These are phyloP conservation scores for Orbicella faveolata DNA, from an alignment of 64 coral and sea anemone species.

Conservation along the genomic window DNA sequence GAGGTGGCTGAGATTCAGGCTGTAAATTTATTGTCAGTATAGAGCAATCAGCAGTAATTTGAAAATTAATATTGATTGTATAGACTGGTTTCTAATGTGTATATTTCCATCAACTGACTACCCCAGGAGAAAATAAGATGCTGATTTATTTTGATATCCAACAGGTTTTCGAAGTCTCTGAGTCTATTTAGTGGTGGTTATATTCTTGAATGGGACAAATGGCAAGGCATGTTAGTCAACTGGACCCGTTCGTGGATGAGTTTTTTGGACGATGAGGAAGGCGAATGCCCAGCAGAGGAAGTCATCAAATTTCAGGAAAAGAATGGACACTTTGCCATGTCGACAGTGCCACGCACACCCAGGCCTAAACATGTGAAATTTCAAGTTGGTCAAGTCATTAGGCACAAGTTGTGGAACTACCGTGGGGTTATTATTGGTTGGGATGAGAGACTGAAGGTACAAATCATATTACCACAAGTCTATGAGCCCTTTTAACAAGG, in stretches of 20 bases:
- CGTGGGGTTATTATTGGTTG: constrained; percentile 95
- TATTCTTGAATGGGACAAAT: constrained; percentile 64
- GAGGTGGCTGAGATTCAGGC: too few species aligned
- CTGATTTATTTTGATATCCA: background rate
- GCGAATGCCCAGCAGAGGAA: constrained; percentile 90
- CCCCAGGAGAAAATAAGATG: too few species aligned
- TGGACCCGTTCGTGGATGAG: constrained; percentile 57
- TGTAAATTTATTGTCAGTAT: too few species aligned
- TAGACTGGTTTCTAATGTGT: too few species aligned
- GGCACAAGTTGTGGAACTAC: constrained; percentile 89
- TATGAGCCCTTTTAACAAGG: too few species aligned
- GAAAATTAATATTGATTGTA: too few species aligned
- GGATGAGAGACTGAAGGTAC: constrained; percentile 92
- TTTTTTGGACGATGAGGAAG: constrained; percentile 55
- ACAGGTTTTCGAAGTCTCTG: constrained; percentile 49
- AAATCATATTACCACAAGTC: too few species aligned
- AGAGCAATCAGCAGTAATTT: too few species aligned
- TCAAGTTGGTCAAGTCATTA: constrained; percentile 87
- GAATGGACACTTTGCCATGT: constrained; percentile 78
- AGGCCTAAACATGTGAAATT: constrained; percentile 78
- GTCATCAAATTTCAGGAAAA: constrained; percentile 77
- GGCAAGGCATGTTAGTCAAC: constrained; percentile 51
- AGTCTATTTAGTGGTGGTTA: constrained; percentile 55
- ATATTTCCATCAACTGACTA: too few species aligned
- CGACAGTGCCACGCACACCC: constrained; percentile 60